Percentiles rank a stretch among this genome's conserved stretches.
These are phyloP conservation scores for Protula sp. DNA, from an alignment of 2,888 invertebrate species.

Conservation along the genomic window DNA sequence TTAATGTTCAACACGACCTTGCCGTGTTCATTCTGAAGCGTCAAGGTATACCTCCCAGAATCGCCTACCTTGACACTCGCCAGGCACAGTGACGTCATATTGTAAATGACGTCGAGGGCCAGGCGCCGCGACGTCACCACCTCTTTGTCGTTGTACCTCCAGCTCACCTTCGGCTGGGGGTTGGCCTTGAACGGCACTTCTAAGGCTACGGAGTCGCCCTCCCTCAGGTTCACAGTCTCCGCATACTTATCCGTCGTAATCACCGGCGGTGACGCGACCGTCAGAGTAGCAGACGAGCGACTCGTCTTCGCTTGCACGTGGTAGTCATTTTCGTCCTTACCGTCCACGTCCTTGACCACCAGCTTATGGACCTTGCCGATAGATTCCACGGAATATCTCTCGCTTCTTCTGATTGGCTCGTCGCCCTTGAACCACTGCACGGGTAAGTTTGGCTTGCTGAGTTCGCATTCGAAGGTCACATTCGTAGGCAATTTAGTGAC, in stretches of 20 bases:
- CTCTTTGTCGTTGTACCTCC: constrained; percentile 21
- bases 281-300: constrained; percentile 14
- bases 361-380: constrained; percentile 42
- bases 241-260: constrained; percentile 18
- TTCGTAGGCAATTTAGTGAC: constrained; percentile 25
- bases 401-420: constrained; percentile 65
- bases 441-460: constrained; percentile 28
- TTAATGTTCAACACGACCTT: constrained; percentile 18
- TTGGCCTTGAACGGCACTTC: constrained; percentile 30
- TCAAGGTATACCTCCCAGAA: constrained; percentile 25
- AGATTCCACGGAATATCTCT: constrained; percentile 41
- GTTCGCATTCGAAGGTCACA: constrained; percentile 45
- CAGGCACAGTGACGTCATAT: constrained; percentile 50
- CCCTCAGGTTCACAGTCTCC: constrained; percentile 23
- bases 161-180: constrained; percentile 26
- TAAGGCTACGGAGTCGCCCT: constrained; percentile 45
- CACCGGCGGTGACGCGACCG: constrained; percentile 22
- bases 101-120: constrained; percentile 21
- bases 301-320: constrained; percentile 23
- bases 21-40: constrained; percentile 27
- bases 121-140: constrained; percentile 17
- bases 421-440: constrained; percentile 24
- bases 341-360: constrained; percentile 40
- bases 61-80: constrained; percentile 62
- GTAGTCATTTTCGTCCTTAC: constrained; percentile 46